Evolutionary conservation across 2,113 vertebrate genomes (phyloP).

Genomic region (Eretmochelys imbricata): DNA sequence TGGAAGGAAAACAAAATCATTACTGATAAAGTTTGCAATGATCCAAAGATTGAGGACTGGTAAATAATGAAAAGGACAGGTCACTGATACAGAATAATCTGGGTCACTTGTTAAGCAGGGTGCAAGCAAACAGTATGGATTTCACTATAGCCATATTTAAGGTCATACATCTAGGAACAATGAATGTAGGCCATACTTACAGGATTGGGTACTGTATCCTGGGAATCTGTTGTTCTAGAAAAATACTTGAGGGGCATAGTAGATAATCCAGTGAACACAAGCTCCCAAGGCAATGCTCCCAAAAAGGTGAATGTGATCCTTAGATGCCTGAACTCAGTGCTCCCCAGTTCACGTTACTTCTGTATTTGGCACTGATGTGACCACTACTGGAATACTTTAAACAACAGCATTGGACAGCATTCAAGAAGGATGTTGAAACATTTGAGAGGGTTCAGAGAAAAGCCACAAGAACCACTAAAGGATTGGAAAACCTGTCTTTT

Average conservation of each 20-base stretch:
- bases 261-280: background rate
- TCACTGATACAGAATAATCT: no score
- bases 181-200: background rate
- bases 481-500: background rate
- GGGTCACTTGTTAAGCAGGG: no score
- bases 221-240: background rate
- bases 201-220: background rate
- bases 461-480: background rate
- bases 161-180: no score
- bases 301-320: background rate
- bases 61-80: no score
- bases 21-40: background rate
- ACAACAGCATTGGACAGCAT: no score
- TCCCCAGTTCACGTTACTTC: background rate
- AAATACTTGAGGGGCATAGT: background rate
- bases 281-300: background rate
- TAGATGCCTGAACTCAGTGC: background rate
- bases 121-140: no score
- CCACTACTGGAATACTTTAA: background rate
- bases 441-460: background rate
- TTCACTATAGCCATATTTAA: no score
- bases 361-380: background rate
- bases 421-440: background rate
- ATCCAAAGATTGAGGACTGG: no score
- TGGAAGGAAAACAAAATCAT: background rate